Base-by-base conservation (phyloP, 2,113 vertebrate genomes). In the Bungarus multicinctus region DNA sequence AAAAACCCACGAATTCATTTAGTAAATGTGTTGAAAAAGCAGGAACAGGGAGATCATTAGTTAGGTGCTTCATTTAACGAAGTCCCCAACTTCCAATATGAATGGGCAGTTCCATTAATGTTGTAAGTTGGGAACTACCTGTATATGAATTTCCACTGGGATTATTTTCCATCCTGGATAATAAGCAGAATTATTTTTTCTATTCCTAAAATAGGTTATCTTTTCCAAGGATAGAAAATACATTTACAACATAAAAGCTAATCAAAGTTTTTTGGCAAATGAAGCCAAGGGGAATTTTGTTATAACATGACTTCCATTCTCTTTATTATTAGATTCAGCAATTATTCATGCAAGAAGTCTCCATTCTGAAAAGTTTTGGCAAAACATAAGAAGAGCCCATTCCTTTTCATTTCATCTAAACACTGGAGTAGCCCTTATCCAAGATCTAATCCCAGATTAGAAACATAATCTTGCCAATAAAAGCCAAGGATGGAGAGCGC, bases 181-280 rank as follows among this genome's bases (percentile, higher is more conserved):
- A 93, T 95, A 96, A 97, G 92, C 88, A 94, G 90, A 88, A 81
- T 85, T 96, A 95, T 96, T 96, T 95, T 95, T 96, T 94, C 94
- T 95, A 92, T 96, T 95, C 94, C 64, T 85, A 85, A 93, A 96
- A 88, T 93, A 96, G 91, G 91, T 95, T 96, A 95, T 94, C 91
- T 96, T 4, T 94, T 96, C 94, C 96, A 96, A 95, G 92, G 93
- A 52, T 87, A 89, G 89, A 89, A 97, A 97, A 96, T 92, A 94
- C 89, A 95, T 96, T 94, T 94, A 93, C 69, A 89, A 91, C 90
- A 95, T 94, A 60, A 89, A 95, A 95, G 93, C 93, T 93, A 94
- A 94, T 74, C 88, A 92, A 96, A 94, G 69, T 88, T 94, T 81
- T 95, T 94, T 55, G 23, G 87, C 7, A 92, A 92, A 89, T 81